phyloP scores from a whole-genome alignment of 2,113 vertebrate species.

The Vombatus ursinus region DNA sequence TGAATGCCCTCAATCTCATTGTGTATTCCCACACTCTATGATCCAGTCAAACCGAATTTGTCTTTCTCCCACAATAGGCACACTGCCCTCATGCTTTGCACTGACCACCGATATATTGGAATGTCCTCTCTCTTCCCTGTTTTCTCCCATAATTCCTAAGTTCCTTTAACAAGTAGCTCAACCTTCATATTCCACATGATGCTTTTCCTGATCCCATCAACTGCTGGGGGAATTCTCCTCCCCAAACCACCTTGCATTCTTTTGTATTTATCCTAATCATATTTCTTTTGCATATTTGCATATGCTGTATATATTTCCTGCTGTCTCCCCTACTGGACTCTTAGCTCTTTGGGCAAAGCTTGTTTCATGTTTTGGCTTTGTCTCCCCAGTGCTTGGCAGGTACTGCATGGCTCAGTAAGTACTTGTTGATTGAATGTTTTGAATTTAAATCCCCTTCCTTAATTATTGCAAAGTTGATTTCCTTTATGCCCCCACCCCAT shows the following conservation, averaged over 20 bases:
- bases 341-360: background rate
- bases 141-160: background rate
- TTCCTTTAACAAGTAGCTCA: background rate
- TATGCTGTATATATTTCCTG: background rate
- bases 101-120: background rate
- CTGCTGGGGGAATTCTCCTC: background rate
- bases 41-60: too few species aligned
- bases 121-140: background rate
- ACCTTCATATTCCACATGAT: background rate
- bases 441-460: background rate
- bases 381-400: background rate
- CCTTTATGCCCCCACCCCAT: background rate
- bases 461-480: background rate
- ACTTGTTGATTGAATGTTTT: background rate
- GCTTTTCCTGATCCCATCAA: background rate
- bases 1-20: background rate
- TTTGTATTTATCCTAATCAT: background rate
- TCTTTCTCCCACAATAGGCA: background rate
- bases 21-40: background rate
- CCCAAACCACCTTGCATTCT: background rate
- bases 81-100: background rate
- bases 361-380: background rate
- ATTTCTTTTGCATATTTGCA: background rate
- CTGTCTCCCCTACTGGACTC: background rate
- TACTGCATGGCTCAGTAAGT: background rate